Evolutionary conservation across 2,113 vertebrate genomes (phyloP).

Genomic region (Anser cygnoides): DNA sequence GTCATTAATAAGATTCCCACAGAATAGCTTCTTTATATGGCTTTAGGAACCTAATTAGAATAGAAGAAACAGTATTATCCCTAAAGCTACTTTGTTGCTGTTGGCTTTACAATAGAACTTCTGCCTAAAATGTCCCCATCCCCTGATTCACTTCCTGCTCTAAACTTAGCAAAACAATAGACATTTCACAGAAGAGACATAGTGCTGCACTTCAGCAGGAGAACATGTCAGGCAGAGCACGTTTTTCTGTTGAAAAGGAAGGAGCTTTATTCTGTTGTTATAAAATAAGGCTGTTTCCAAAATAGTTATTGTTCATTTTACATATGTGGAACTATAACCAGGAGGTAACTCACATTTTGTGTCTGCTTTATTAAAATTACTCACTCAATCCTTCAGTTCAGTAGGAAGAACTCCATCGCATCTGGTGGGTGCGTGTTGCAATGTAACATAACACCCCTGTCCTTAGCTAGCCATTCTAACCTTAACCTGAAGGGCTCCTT

Average conservation of each 20-base stretch:
- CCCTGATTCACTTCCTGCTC: conserved; percentile 57
- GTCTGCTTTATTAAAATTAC: not conserved
- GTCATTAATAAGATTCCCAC: conserved; percentile 22
- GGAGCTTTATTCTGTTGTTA: not conserved
- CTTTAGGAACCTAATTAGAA: conserved; percentile 30
- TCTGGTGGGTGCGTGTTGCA: not conserved
- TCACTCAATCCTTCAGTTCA: not conserved
- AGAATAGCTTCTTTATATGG: conserved; percentile 33
- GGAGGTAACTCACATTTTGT: not conserved
- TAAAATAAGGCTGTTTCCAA: not conserved
- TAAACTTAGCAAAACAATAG: conserved; percentile 47
- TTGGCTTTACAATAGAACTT: conserved; percentile 43
- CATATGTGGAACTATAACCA: not conserved
- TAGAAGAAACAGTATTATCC: conserved; percentile 43
- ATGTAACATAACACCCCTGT: not conserved
- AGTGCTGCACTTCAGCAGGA: not conserved
- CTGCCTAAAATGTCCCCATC: conserved; percentile 30
- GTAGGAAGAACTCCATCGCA: not conserved
- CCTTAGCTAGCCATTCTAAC: not conserved
- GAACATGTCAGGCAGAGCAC: conserved; percentile 8
- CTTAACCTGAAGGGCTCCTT: not conserved
- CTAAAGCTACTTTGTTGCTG: conserved; percentile 17
- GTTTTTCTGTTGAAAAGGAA: not conserved
- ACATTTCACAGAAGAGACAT: conserved; percentile 28
- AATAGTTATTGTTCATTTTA: not conserved